phyloP scores from a whole-genome alignment of 35 echinoderm and acorn worm species.

The Anneissia japonica region DNA sequence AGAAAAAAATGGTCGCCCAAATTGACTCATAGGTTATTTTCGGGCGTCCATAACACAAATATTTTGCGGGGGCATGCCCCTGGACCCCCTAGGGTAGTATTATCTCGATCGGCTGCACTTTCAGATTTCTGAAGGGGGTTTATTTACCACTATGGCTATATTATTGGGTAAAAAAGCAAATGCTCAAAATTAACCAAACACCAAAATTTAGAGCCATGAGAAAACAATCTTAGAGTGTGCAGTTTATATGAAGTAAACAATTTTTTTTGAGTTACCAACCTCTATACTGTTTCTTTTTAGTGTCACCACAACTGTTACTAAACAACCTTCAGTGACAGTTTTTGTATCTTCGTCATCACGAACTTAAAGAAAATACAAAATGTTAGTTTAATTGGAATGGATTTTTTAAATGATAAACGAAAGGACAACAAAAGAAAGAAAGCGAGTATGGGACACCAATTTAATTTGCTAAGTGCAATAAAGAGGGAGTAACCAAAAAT shows the following conservation, averaged over 20 bases:
- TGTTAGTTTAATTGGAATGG: not conserved
- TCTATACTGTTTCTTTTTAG: constrained; percentile 58
- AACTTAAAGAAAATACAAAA: constrained; percentile 41
- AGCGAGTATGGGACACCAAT: not conserved
- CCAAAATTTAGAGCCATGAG: not conserved
- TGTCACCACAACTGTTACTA: constrained; percentile 72
- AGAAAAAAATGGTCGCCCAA: too few species aligned
- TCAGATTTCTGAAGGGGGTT: too few species aligned
- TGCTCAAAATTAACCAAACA: too few species aligned
- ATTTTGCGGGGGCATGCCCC: too few species aligned
- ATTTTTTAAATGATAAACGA: not conserved
- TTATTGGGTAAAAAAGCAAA: too few species aligned
- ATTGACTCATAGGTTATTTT: too few species aligned
- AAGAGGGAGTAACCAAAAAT: constrained; percentile 45
- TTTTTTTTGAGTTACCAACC: constrained; percentile 31
- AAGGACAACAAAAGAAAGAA: not conserved
- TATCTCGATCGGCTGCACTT: too few species aligned
- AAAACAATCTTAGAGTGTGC: not conserved
- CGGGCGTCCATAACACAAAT: too few species aligned
- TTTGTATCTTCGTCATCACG: constrained; percentile 76
- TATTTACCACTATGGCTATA: too few species aligned
- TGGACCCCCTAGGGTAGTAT: too few species aligned
- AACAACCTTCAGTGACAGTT: constrained; percentile 64
- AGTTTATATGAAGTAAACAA: not conserved
- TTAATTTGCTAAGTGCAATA: not conserved